phyloP scores from a whole-genome alignment of 2,113 vertebrate genomes.

The Ginglymostoma cirratum region DNA sequence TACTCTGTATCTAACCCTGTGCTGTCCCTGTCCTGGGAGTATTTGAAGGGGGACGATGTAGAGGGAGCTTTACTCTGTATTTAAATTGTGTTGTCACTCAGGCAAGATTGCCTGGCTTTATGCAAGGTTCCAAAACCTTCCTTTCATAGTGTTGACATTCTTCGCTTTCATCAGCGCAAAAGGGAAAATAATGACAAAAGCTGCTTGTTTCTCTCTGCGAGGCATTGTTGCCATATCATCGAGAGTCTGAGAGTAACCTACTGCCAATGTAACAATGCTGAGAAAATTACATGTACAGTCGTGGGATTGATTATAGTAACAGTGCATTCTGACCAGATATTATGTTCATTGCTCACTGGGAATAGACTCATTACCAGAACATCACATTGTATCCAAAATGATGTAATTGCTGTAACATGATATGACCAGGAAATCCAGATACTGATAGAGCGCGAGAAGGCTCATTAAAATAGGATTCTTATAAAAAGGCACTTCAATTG shows the following conservation, averaged over 20 bases:
- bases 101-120: neutral
- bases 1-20: too few relatives aligned
- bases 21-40: too few relatives aligned
- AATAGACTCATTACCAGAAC: neutral
- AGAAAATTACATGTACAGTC: neutral
- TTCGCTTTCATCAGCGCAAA: neutral
- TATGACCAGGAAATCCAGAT: too few relatives aligned
- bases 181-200: neutral
- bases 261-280: neutral
- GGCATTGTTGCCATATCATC: neutral
- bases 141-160: neutral
- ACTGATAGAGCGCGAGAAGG: neutral
- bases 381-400: neutral
- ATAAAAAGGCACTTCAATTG: neutral
- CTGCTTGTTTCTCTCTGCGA: neutral
- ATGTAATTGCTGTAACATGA: neutral
- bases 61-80: conserved; percentile 3
- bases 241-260: neutral
- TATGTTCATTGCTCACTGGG: neutral
- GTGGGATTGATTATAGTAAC: neutral
- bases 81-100: neutral
- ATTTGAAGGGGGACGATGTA: neutral
- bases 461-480: neutral
- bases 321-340: neutral
- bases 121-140: neutral